Percentiles rank a stretch among this genome's conserved stretches.
Conservation (phyloP, 1,140 invertebrate species). For the Leptinotarsa texana region DNA sequence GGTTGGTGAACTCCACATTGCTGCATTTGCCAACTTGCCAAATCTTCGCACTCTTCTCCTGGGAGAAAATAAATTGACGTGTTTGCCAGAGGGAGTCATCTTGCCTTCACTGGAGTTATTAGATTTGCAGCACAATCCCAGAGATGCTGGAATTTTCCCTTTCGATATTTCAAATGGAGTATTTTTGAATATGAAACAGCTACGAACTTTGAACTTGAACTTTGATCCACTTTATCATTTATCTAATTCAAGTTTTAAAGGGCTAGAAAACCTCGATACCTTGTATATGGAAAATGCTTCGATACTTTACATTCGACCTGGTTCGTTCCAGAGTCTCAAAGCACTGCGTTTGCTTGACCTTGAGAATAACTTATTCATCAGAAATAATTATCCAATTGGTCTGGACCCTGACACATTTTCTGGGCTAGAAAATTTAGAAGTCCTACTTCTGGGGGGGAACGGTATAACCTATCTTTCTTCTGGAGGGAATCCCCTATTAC, state of each 20-base stretch:
- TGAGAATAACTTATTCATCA: constrained; percentile 59
- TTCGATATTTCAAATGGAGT: constrained; percentile 55
- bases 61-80: constrained; percentile 58
- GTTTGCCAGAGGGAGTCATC: constrained; percentile 56
- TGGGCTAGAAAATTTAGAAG: constrained; percentile 58
- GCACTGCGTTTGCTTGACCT: constrained; percentile 59
- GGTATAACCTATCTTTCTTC: constrained; percentile 56
- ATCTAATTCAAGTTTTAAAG: constrained; percentile 57
- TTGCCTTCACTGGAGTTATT: constrained; percentile 56
- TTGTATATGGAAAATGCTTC: constrained; percentile 60
- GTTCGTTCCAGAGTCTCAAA: constrained; percentile 55
- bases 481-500: constrained; percentile 57
- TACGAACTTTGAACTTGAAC: constrained; percentile 51
- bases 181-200: constrained; percentile 45
- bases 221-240: constrained; percentile 58
- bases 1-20: constrained; percentile 50
- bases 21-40: constrained; percentile 55
- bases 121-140: constrained; percentile 59
- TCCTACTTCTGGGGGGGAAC: constrained; percentile 58
- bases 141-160: constrained; percentile 46
- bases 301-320: constrained; percentile 57
- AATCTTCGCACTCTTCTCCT: constrained; percentile 57
- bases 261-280: constrained; percentile 56
- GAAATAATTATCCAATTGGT: constrained; percentile 42
- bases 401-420: constrained; percentile 55